Evolutionary conservation across 2,888 invertebrate genomes (phyloP), one percentile per base, ranked within the genome.

Genomic region (Drosophila borealis): DNA sequence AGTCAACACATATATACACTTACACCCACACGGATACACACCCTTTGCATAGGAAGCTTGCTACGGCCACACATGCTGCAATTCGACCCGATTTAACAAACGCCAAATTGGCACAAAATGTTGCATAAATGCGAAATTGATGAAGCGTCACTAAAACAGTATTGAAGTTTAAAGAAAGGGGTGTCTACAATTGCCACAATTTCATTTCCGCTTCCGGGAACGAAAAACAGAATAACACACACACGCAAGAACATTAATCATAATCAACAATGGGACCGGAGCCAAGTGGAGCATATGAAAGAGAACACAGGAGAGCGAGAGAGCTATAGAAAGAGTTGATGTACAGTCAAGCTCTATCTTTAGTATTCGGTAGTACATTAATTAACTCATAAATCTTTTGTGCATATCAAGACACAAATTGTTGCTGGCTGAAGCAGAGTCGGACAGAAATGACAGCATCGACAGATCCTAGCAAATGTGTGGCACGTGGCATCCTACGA

Each of bases 371-470:
- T 65, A 70, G 60, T 67, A 80, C 70, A 81, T 86, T 86, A 86
- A 86, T 86, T 89, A 86, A 78, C 89, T 89, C 88, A 89, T 86
- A 89, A 89, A 89, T 86, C 88, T 88, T 84, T 77, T 74, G 70
- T 71, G 81, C 78, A 78, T 76, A 88, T 81, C 75, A 61, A 70
- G 78, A 71, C 85, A 84, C 74, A 76, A 83, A 76, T 80, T 78
- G 77, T 55, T 65, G 56, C 21, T 33, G 61, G 63, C 56, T 36
- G 46, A 36, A 66, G 54, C 17, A 44, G 48, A 25, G 53, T 14
- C 14, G 33, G 9, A 46, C 14, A 33, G 25, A 17, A 48, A 19
- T 44, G 65, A 45, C 66, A 51, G 66, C 66, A 45, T 51, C 53
- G 45, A 61, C 33, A 41, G 48, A 17, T 39, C 21, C 21, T 51